A percentile compares a stretch with the other conserved stretches of the same genome.
phyloP scores from a whole-genome alignment of 2,113 vertebrate genomes.

The Polypterus senegalus region DNA sequence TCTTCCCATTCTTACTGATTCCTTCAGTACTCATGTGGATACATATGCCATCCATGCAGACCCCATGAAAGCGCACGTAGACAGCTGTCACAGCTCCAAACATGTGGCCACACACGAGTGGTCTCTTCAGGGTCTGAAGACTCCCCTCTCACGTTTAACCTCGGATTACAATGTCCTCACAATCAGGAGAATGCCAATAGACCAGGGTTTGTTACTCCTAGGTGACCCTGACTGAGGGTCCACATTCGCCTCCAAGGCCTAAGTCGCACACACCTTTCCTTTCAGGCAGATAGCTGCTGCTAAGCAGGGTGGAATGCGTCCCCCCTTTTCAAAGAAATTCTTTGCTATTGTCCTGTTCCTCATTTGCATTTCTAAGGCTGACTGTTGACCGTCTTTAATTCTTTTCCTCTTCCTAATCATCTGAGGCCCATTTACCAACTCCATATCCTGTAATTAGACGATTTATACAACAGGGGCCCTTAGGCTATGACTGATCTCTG shows the following conservation, averaged over 20 bases:
- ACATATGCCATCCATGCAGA: constrained; percentile 75
- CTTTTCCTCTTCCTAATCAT: constrained; percentile 79
- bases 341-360: constrained; percentile 60
- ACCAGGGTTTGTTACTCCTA: too few relatives aligned
- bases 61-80: constrained; percentile 17
- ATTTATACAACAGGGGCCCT: constrained; percentile 72
- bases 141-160: background rate
- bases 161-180: too few relatives aligned
- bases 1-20: constrained; percentile 41
- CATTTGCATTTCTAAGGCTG: constrained; percentile 74
- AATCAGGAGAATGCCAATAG: too few relatives aligned
- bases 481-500: constrained; percentile 59
- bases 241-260: too few relatives aligned
- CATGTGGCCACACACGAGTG: too few relatives aligned
- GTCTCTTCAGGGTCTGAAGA: too few relatives aligned
- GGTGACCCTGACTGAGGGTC: too few relatives aligned
- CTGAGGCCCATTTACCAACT: constrained; percentile 65
- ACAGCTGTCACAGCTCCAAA: too few relatives aligned
- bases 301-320: constrained; percentile 28
- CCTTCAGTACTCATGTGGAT: constrained; percentile 51
- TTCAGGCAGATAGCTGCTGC: too few relatives aligned
- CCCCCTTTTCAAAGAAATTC: constrained; percentile 30
- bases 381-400: constrained; percentile 51
- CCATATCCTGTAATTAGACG: constrained; percentile 92
- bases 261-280: too few relatives aligned